phyloP scores from a whole-genome alignment of 1,140 invertebrate genomes.

The Tetramorium alpestre region DNA sequence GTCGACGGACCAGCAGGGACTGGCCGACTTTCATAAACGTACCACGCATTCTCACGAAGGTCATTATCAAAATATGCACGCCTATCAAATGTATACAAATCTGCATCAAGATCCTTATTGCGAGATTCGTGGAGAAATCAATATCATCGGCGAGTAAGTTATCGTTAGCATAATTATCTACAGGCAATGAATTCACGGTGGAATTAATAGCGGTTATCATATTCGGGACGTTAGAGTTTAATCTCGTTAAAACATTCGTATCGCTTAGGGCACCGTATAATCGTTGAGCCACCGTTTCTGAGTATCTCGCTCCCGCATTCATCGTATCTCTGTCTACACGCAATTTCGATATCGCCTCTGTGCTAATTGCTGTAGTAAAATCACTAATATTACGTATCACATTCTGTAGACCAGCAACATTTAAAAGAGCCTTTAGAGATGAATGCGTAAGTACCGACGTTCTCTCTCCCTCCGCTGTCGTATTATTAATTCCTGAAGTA shows the following conservation, averaged over 20 bases:
- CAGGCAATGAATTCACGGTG: conserved; percentile 52
- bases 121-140: conserved; percentile 86
- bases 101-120: conserved; percentile 93
- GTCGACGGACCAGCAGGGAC: conserved; percentile 93
- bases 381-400: conserved; percentile 68
- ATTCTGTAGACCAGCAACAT: conserved; percentile 63
- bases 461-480: conserved; percentile 14
- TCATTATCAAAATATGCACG: conserved; percentile 97
- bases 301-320: conserved; percentile 26
- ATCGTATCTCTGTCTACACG: conserved; percentile 7
- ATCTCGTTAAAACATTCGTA: conserved; percentile 55
- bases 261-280: conserved; percentile 39
- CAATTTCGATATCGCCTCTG: conserved; percentile 34
- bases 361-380: conserved; percentile 46
- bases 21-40: conserved; percentile 99
- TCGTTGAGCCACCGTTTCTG: conserved; percentile 39
- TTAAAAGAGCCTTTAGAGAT: conserved; percentile 34
- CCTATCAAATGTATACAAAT: conserved; percentile 96
- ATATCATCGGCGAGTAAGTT: conserved; percentile 64
- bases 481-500: conserved; percentile 29
- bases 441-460: conserved; percentile 36
- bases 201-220: conserved; percentile 47
- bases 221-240: conserved; percentile 63
- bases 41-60: conserved; percentile 95
- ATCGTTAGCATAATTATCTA: conserved; percentile 28